Conservation (phyloP, 2,113 vertebrate genomes). For the Sander lucioperca region DNA sequence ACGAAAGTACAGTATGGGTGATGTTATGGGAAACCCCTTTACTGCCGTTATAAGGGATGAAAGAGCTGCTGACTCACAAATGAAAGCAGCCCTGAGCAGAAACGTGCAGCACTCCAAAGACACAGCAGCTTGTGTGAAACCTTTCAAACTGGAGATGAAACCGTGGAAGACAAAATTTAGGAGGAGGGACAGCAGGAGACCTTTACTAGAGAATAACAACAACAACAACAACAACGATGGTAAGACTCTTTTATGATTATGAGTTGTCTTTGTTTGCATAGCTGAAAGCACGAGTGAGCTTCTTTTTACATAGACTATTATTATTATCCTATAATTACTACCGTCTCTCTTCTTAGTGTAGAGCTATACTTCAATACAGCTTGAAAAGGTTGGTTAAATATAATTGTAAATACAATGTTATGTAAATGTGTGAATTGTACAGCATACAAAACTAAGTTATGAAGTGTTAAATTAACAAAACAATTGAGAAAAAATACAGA, state of each 20-base stretch:
- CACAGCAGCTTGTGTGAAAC: neutral
- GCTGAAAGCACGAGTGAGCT: no score
- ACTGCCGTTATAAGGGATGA: neutral
- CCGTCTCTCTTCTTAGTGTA: neutral
- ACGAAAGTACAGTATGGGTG: neutral
- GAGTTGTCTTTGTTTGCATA: neutral
- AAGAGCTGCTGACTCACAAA: neutral
- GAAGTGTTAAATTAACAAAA: neutral
- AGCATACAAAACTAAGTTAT: neutral
- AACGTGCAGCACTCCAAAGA: no score
- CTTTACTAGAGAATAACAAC: constrained; percentile 3
- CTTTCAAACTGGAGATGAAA: neutral
- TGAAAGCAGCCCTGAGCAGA: no score
- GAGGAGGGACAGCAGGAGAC: neutral
- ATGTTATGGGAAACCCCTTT: neutral
- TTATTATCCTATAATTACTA: neutral
- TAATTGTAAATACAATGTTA: no score
- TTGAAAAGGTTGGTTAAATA: neutral
- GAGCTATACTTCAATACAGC: neutral
- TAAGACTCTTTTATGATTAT: neutral
- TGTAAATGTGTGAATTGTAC: no score
- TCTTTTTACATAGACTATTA: neutral
- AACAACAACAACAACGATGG: constrained; percentile 9
- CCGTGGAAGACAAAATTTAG: accelerated
- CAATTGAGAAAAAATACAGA: neutral